These are phyloP conservation scores for Melitaea cinxia DNA, from an alignment of 1,140 invertebrate genomes.

Conservation along the genomic window DNA sequence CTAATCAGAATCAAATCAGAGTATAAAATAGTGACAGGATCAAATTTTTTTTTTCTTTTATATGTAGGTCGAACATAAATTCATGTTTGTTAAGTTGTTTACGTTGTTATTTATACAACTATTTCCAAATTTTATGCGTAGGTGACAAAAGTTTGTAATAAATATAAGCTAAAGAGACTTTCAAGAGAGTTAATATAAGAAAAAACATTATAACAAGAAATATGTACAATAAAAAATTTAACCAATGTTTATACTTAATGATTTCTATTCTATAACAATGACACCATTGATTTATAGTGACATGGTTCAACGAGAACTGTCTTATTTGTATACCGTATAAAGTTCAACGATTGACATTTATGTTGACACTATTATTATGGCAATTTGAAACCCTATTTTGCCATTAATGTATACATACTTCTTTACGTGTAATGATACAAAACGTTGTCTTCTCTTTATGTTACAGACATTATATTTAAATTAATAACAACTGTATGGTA, in stretches of 20 bases:
- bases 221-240: not conserved
- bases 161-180: no score
- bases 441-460: not conserved
- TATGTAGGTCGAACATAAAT: no score
- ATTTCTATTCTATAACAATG: slow-evolving; percentile 2
- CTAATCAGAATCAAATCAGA: no score
- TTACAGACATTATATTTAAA: not conserved
- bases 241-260: not conserved
- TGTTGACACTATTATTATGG: slow-evolving; percentile 25
- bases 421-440: no score
- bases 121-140: no score
- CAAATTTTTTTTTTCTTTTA: no score
- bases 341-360: slow-evolving; percentile 31
- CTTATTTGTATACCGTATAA: slow-evolving; percentile 25
- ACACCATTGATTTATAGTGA: slow-evolving; percentile 13
- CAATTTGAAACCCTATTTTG: not conserved
- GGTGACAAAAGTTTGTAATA: no score
- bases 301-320: slow-evolving; percentile 13
- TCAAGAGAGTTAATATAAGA: no score
- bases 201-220: not conserved
- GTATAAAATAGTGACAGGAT: no score
- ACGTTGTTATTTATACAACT: no score
- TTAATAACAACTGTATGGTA: not conserved
- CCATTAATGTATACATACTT: not conserved
- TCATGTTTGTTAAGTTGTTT: no score